Evolutionary conservation across 2,113 vertebrate species (phyloP), one percentile per base, ranked within the genome.

Genomic region (Fulmarus glacialis): DNA sequence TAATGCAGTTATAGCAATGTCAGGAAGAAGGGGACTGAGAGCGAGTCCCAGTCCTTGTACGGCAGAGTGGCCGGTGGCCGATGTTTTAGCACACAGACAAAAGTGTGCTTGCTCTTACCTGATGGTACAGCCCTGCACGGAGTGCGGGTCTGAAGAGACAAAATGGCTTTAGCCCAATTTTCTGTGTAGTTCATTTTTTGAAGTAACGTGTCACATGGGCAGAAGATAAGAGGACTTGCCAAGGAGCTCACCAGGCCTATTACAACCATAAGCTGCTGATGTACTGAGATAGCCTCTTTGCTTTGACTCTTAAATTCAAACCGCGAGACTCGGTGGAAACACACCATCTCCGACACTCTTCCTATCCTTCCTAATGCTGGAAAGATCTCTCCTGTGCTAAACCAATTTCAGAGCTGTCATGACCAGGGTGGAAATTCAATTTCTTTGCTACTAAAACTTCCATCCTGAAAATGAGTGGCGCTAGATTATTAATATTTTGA

Each of bases 351-450:
- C 0, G 2, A 52, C 23, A 67, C 38, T 16, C 47, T 78, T 29
- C 8, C 64, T 71, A 47, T 89, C 90, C 92, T 42, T 81, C 40
- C 38, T 58, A 43, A 48, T 12, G 42, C 64, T 68, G 50, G 24
- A 43, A 73, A 55, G 60, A 91, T 83, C 73, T 87, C 89, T 87
- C 23, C 58, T 78, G 88, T 79, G 74, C 79, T 85, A 95, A 92
- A 93, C 66, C 82, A 91, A 47, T 93, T 97, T 85, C 68, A 84
- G 58, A 95, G 55, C 68, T 97, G 90, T 93, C 93, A 93, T 5
- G 10, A 58, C 24, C 63, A 91, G 47, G 32, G 40, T 92, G 70
- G 16, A 95, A 89, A 92, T 93, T 82, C 82, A 70, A 82, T 87
- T 94, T 95, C 45, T 94, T 74, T 92, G 66, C 81, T 90, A 71